Evolutionary conservation across 1,140 invertebrate species (phyloP).

Genomic region (Helicoverpa armigera): DNA sequence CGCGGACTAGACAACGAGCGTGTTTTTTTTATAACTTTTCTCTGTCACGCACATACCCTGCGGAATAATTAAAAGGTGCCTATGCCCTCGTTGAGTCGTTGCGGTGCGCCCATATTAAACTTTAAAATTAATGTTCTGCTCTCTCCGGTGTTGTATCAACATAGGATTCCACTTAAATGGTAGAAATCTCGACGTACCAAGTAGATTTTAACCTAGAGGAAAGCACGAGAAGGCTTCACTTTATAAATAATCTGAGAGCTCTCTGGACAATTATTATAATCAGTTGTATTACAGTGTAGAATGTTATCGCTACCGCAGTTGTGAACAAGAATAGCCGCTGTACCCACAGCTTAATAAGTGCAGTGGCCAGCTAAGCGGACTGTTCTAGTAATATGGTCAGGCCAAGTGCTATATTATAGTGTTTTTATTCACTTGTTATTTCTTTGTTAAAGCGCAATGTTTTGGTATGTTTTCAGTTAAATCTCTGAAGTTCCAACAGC

Average conservation of each 20-base stretch:
- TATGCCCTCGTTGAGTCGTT: conserved; percentile 29
- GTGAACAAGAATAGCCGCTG: not conserved
- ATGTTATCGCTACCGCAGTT: not conserved
- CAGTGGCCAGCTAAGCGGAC: not conserved
- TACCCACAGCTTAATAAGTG: not conserved
- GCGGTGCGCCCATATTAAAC: conserved; percentile 41
- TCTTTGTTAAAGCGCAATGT: too few species aligned
- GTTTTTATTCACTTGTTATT: too few species aligned
- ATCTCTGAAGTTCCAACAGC: too few species aligned
- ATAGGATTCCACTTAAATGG: conserved; percentile 37
- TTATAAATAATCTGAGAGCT: conserved; percentile 3
- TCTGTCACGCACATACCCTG: conserved; percentile 34
- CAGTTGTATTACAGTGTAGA: not conserved
- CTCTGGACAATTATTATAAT: not conserved
- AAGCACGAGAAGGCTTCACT: not conserved
- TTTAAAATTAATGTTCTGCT: conserved; percentile 44
- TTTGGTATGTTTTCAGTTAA: too few species aligned
- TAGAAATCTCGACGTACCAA: not conserved
- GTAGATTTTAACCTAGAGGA: not conserved
- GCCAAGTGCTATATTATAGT: not conserved
- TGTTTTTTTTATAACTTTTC: conserved; percentile 34
- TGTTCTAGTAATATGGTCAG: not conserved
- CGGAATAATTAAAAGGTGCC: conserved; percentile 41
- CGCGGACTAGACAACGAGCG: conserved; percentile 19
- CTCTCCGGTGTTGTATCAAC: conserved; percentile 28